Base-by-base conservation (phyloP, 2,888 invertebrate species). In the Tetheella fluctuosa region DNA sequence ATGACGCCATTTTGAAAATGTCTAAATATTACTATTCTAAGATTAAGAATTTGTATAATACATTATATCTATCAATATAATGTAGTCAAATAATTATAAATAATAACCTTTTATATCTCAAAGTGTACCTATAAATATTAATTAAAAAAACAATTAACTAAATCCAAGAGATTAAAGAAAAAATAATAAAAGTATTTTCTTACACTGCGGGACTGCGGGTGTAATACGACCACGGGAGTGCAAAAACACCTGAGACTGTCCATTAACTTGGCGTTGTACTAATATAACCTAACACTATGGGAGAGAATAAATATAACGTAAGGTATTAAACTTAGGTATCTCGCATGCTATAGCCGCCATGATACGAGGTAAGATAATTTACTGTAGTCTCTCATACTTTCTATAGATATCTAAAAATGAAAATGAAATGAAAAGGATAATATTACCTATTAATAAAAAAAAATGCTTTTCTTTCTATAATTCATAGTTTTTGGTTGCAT, bases 181-280 rank as follows among this genome's bases (percentile, higher is more conserved):
- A 39, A 39, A 15, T 15, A 15, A 39, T 15, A 17, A 5, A 17
- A 17, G 7, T 5, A 8, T 42, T 42, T 17, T 42, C 7, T 42
- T 5, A 13, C 37, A 12, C 13, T 37, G 37, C 13, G 12, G 7
- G 4, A n/a, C n/a, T n/a, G n/a, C n/a, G n/a, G n/a, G 8, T 48
- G 20, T 48, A 48, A 48, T 20, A 20, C 17, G 20, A 48, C 48
- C 20, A 20, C 48, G 6, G n/a, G 48, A 48, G 20, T 48, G 48
- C n/a, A 48, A 48, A 48, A 20, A 48, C 48, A 48, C 48, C 48
- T 48, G 48, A 20, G 48, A 48, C 48, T 20, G 10, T 48, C 48
- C 10, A 48, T 48, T 48, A 48, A 20, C 20, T 10, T 2, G 10
- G 48, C 20, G 3, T n/a, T 2, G 48, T n/a, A 48, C 42, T 42